Conservation (phyloP, 2,888 invertebrate species). For the Troides aeacus region DNA sequence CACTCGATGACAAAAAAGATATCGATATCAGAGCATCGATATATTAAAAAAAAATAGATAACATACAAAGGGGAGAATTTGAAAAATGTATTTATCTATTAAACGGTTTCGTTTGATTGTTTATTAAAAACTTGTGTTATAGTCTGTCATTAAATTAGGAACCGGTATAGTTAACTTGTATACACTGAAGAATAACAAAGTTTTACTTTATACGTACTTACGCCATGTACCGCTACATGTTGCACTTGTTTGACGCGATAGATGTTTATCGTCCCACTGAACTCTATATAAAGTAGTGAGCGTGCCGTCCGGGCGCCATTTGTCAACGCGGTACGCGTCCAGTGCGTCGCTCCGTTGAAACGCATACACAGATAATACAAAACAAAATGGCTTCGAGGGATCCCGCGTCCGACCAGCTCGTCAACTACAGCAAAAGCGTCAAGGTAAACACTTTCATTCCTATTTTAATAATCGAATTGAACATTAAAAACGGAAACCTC, state of each 20-base stretch:
- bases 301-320: conserved; percentile 45
- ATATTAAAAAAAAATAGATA: too few species aligned
- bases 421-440: conserved; percentile 79
- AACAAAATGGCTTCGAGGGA: conserved; percentile 76
- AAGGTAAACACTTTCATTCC: conserved; percentile 69
- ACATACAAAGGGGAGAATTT: too few species aligned
- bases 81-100: too few species aligned
- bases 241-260: conserved; percentile 53
- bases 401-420: conserved; percentile 82
- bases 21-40: too few species aligned
- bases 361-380: conserved; percentile 9
- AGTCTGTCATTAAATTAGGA: not conserved
- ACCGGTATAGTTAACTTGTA: not conserved
- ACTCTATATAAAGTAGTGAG: conserved; percentile 24
- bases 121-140: not conserved
- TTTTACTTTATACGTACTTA: conserved; percentile 1
- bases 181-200: not conserved
- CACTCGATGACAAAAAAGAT: too few species aligned
- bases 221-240: conserved; percentile 27
- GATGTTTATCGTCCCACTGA: conserved; percentile 56
- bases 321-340: conserved; percentile 54
- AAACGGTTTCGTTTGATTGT: too few species aligned
- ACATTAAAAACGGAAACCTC: too few species aligned
- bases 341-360: conserved; percentile 55
- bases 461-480: too few species aligned